A percentile compares a stretch with the other conserved stretches of the same genome.
Evolutionary conservation across 2,113 vertebrate genomes (phyloP).

Genomic region (Pomatorhinus ruficollis): DNA sequence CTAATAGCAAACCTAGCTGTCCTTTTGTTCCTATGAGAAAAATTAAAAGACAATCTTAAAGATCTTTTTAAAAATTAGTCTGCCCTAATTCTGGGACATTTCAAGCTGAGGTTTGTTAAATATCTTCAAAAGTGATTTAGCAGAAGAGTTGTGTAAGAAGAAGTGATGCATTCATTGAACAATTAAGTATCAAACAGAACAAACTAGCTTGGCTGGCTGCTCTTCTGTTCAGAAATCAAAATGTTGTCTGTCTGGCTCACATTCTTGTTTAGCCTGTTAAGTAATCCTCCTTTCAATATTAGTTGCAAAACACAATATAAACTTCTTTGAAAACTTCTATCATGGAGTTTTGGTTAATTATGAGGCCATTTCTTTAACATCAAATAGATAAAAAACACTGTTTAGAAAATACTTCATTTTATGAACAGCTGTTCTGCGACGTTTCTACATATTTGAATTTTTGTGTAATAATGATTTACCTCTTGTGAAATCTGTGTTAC

Average conservation of each 20-base stretch:
- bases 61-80: not conserved
- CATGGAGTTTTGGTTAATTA: constrained; percentile 29
- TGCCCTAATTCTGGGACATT: not conserved
- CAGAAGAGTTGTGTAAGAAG: constrained; percentile 15
- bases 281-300: constrained; percentile 64
- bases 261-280: constrained; percentile 64
- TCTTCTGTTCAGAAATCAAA: constrained; percentile 59
- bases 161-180: not conserved
- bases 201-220: constrained; percentile 58
- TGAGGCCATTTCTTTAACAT: constrained; percentile 24
- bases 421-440: constrained; percentile 26
- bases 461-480: constrained; percentile 78
- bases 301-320: constrained; percentile 51
- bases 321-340: constrained; percentile 51
- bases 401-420: constrained; percentile 49
- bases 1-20: not conserved
- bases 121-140: not conserved
- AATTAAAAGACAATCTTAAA: not conserved
- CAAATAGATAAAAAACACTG: constrained; percentile 42
- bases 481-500: constrained; percentile 84
- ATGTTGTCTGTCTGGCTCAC: constrained; percentile 32
- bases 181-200: constrained; percentile 46
- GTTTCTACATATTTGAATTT: constrained; percentile 13
- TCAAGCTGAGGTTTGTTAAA: not conserved
- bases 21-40: not conserved